A percentile compares a stretch with the other conserved stretches of the same genome.
These are phyloP conservation scores for Brachynemurus nebulosus DNA, from an alignment of 2,888 invertebrate species.

Conservation along the genomic window DNA sequence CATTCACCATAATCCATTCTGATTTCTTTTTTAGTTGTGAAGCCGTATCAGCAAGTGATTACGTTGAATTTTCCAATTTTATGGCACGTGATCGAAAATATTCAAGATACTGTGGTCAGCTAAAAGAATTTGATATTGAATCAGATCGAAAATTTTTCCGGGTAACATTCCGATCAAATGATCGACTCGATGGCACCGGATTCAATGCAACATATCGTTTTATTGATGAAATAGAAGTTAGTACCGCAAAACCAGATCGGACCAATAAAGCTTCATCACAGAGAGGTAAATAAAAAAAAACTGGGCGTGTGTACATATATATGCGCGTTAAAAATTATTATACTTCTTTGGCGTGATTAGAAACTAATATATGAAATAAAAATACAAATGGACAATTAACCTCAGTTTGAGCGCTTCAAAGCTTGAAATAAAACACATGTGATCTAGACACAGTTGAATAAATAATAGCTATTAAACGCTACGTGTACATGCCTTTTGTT, in stretches of 20 bases:
- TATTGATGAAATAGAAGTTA: slow-evolving; percentile 50
- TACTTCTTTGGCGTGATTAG: no score
- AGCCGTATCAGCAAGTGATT: slow-evolving; percentile 83
- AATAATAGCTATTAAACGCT: no score
- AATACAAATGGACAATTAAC: no score
- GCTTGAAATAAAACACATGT: no score
- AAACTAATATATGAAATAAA: no score
- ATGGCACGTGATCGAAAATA: slow-evolving; percentile 81
- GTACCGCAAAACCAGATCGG: slow-evolving; percentile 32
- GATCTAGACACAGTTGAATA: no score
- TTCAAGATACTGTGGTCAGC: slow-evolving; percentile 75
- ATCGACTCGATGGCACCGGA: slow-evolving; percentile 84
- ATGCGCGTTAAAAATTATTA: no score
- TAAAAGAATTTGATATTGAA: slow-evolving; percentile 64
- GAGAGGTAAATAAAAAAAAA: slow-evolving; percentile 15
- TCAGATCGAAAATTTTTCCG: slow-evolving; percentile 90
- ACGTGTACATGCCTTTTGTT: no score
- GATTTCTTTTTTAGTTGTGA: slow-evolving; percentile 55
- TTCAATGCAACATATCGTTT: slow-evolving; percentile 89
- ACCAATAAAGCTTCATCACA: slow-evolving; percentile 17
- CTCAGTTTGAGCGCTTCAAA: no score
- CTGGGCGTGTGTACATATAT: no score
- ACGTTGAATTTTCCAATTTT: slow-evolving; percentile 92
- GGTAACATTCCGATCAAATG: slow-evolving; percentile 88
- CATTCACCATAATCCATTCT: no score